Percentiles rank a stretch among this genome's conserved stretches.
Evolutionary conservation across 2,888 invertebrate species (phyloP).

Genomic region (Hirtodrosophila confusa): DNA sequence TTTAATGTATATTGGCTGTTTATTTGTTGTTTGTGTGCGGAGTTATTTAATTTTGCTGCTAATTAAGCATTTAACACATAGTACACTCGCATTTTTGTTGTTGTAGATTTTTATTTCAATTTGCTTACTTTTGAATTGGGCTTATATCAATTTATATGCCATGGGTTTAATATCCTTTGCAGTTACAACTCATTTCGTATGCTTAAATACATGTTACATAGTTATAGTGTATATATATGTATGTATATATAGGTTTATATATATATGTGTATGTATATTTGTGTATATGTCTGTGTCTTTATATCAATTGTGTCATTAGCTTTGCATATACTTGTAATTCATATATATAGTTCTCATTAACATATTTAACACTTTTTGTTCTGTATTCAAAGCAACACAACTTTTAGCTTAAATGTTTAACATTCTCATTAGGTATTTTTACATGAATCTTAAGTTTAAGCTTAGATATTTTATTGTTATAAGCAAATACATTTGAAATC

Average conservation of each 20-base stretch:
- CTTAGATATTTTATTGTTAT: constrained; percentile 7
- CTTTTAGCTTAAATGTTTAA: constrained; percentile 59
- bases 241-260: constrained; percentile 37
- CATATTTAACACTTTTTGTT: constrained; percentile 49
- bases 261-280: constrained; percentile 35
- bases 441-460: constrained; percentile 40
- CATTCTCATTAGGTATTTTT: constrained; percentile 55
- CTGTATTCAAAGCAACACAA: constrained; percentile 59
- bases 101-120: constrained; percentile 57
- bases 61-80: constrained; percentile 70
- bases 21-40: constrained; percentile 21
- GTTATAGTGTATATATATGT: constrained; percentile 54
- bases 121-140: constrained; percentile 38
- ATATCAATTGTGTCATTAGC: constrained; percentile 45
- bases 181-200: constrained; percentile 71
- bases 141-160: constrained; percentile 23
- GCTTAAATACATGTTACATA: constrained; percentile 75
- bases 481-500: not conserved
- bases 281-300: constrained; percentile 21
- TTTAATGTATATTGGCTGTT: constrained; percentile 37
- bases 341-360: constrained; percentile 31
- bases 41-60: constrained; percentile 61
- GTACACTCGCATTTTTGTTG: constrained; percentile 20
- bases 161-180: constrained; percentile 26
- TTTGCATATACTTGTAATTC: constrained; percentile 41